Evolutionary conservation across 2,797 vertebrate genomes (phyloP), one percentile per base, ranked within the genome.

Genomic region (Brachymystax lenok): DNA sequence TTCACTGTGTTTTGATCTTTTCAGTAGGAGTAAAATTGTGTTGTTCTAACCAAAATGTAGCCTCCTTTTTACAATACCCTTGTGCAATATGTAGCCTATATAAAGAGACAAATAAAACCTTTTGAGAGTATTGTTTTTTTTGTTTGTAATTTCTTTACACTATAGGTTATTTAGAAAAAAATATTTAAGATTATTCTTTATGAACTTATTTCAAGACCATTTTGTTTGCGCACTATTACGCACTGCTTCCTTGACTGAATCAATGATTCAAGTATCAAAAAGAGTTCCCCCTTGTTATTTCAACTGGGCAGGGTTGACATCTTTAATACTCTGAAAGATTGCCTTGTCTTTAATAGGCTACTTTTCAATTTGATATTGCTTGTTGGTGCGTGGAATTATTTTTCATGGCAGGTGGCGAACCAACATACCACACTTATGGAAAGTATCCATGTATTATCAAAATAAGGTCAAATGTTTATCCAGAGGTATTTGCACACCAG

Each of bases 31-130:
- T 24, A 24, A 13, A 21, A n/a, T 61, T 1, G 10, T 24, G 68
- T 69, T 69, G 52, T 73, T 33, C 5, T 61, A 73, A 33, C 30
- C 54, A 40, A 40, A 61, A 63, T 40, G 19, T 35, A 54, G 50
- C 16, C 27, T 56, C 28, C 30, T 73, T 73, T 73, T 35, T 73
- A 73, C n/a, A 35, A 73, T 10, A 24, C 56, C 19, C 28, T 2
- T 73, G 72, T 73, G 72, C 72, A 63, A 73, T 61, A 73, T 0
- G 2, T 28, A 72, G 46, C 8, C 3, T 52, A 30, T 71, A 56
- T 73, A 3, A 73, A n/a, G n/a, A 61, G 30, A 73, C 28, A 63
- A 73, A 73, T 73, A 63, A 63, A 73, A 33, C 35, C 14, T 17
- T 59, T 63, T 73, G 52, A 16, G 19, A 73, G 24, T 19, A 4